Conservation (phyloP, 1,140 invertebrate genomes). For the Anoplophora glabripennis region DNA sequence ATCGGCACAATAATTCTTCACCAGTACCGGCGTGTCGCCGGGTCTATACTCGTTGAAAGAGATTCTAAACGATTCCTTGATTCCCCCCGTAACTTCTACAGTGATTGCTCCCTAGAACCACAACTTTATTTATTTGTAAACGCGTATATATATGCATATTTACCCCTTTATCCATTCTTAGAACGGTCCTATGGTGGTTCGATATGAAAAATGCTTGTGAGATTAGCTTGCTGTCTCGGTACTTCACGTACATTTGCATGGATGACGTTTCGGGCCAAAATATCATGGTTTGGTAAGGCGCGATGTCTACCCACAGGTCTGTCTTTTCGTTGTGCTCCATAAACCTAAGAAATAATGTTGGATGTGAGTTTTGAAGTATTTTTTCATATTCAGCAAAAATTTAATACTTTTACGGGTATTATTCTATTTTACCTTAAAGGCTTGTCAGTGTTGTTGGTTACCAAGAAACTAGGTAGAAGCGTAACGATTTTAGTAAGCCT, state of each 20-base stretch:
- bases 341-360: constrained; percentile 54
- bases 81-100: constrained; percentile 71
- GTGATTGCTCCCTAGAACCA: constrained; percentile 65
- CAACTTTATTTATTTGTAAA: constrained; percentile 1
- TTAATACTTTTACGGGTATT: not conserved
- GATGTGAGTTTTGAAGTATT: no score
- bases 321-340: constrained; percentile 84
- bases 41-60: constrained; percentile 65
- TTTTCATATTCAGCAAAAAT: not conserved
- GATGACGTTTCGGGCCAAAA: constrained; percentile 81
- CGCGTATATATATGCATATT: constrained; percentile 22
- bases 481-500: constrained; percentile 81
- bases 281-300: constrained; percentile 64
- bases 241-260: constrained; percentile 78
- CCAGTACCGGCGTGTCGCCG: constrained; percentile 73
- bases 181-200: constrained; percentile 65
- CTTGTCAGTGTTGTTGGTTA: constrained; percentile 71
- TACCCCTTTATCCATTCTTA: constrained; percentile 82
- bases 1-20: constrained; percentile 80
- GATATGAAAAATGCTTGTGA: constrained; percentile 77
- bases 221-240: constrained; percentile 69
- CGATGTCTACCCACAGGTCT: constrained; percentile 78
- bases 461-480: constrained; percentile 79
- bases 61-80: constrained; percentile 67
- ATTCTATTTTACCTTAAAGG: constrained; percentile 51